Conservation (phyloP, 2,888 invertebrate genomes). For the Stenolophus ochropezus region DNA sequence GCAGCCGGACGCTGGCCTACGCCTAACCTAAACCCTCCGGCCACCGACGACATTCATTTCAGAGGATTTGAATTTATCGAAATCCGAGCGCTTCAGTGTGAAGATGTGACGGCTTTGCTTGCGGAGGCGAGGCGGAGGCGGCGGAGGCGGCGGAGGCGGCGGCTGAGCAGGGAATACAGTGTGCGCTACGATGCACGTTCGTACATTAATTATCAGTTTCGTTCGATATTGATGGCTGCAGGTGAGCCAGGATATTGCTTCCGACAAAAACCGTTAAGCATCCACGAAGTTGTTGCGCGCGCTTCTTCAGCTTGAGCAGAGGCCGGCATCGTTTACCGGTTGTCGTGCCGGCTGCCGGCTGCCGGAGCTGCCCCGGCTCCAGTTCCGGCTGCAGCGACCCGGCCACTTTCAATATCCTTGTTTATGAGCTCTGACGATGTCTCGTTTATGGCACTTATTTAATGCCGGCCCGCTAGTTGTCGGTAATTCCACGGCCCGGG, state of each 20-base stretch:
- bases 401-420: conserved; percentile 59
- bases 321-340: conserved; percentile 23
- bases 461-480: conserved; percentile 54
- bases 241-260: conserved; percentile 58
- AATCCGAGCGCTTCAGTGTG: neutral
- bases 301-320: conserved; percentile 13
- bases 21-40: conserved; percentile 41
- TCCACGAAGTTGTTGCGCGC: conserved; percentile 37
- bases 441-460: conserved; percentile 60
- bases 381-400: conserved; percentile 40
- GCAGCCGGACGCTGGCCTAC: conserved; percentile 21
- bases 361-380: conserved; percentile 1
- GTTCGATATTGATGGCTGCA: conserved; percentile 58
- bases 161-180: too few relatives aligned
- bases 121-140: neutral
- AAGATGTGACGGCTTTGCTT: neutral
- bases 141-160: neutral
- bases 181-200: conserved; percentile 53
- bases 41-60: conserved; percentile 38
- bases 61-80: conserved; percentile 43
- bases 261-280: conserved; percentile 50
- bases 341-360: neutral
- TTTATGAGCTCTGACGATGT: conserved; percentile 60
- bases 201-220: conserved; percentile 58
- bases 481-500: conserved; percentile 25